Conservation (phyloP, 2,888 invertebrate genomes). For the Alitta virens region DNA sequence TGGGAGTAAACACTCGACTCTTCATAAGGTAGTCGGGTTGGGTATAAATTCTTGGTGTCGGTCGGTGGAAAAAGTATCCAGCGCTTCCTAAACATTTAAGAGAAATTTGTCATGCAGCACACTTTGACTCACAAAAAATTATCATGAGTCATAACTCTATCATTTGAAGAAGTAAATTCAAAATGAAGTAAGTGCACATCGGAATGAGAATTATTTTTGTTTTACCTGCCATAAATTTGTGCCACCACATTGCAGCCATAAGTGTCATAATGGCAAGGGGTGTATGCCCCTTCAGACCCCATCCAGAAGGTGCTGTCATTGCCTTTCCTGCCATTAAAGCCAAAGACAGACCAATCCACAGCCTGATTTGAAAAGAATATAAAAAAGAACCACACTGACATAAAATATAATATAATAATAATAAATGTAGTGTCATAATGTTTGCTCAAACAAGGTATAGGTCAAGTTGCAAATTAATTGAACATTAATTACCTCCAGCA, state of each 20-base stretch:
- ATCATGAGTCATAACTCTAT: no score
- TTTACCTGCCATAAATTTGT: constrained; percentile 81
- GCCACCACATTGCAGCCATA: constrained; percentile 91
- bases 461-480: neutral
- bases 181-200: no score
- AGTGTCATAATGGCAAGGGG: constrained; percentile 90
- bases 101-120: no score
- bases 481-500: constrained; percentile 61
- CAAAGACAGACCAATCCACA: constrained; percentile 59
- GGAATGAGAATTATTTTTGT: no score
- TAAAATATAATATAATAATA: neutral
- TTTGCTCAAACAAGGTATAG: neutral
- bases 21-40: constrained; percentile 89
- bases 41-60: constrained; percentile 66
- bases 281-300: constrained; percentile 79
- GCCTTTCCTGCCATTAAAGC: constrained; percentile 68
- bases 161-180: no score
- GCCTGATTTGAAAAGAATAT: constrained; percentile 27
- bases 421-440: neutral
- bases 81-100: constrained; percentile 67
- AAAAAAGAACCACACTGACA: neutral
- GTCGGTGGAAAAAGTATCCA: constrained; percentile 90
- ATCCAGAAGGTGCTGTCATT: constrained; percentile 75
- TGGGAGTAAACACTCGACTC: constrained; percentile 91
- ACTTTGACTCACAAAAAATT: no score